Evolutionary conservation across 2,797 vertebrate genomes (phyloP).

Genomic region (Pipistrellus kuhlii): DNA sequence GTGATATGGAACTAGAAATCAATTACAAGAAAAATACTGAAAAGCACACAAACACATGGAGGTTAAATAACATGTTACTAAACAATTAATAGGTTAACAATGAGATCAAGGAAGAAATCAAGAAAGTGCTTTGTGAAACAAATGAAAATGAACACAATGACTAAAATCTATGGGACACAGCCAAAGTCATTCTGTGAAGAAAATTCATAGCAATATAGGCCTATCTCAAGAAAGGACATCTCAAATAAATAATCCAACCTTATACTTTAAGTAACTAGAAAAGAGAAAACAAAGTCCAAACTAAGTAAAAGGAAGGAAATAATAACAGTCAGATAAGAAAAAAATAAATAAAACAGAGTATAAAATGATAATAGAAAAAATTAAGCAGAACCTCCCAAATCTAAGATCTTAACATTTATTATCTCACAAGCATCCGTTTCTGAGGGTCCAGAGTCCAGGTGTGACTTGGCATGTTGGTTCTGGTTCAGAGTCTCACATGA

Average conservation of each 20-base stretch:
- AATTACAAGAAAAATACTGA: neutral
- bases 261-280: neutral
- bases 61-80: neutral
- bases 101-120: neutral
- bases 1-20: neutral
- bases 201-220: neutral
- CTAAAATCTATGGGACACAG: neutral
- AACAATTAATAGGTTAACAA: neutral
- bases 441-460: neutral
- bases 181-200: neutral
- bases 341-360: neutral
- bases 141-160: neutral
- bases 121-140: neutral
- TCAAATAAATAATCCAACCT: neutral
- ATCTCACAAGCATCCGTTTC: neutral
- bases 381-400: neutral
- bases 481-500: neutral
- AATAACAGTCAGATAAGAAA: neutral
- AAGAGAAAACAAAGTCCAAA: neutral
- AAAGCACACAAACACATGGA: neutral
- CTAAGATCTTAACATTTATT: neutral
- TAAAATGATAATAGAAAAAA: neutral
- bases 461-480: neutral
- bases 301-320: neutral
- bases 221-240: neutral